phyloP scores from a whole-genome alignment of 2,113 vertebrate species.

The Trematocara zebra region DNA sequence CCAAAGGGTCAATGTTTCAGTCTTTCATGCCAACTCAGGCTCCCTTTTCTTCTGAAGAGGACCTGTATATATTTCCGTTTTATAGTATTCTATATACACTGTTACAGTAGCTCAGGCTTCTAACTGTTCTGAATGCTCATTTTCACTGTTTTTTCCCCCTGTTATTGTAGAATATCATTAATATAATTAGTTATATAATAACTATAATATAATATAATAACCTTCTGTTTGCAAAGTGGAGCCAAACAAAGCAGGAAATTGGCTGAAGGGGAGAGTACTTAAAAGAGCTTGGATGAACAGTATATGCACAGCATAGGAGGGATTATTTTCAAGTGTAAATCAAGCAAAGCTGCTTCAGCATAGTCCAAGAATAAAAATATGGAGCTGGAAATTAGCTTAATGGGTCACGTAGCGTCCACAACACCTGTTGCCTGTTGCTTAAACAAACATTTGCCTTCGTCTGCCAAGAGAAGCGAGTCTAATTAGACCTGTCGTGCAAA shows the following conservation, averaged over 20 bases:
- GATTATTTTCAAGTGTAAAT: neutral
- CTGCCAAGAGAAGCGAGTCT: constrained; percentile 3
- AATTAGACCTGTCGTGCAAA: neutral
- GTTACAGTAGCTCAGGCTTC: neutral
- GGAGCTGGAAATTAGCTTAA: neutral
- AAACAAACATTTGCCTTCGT: constrained; percentile 5
- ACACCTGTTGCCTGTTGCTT: neutral
- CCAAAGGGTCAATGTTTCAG: neutral
- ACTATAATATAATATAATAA: neutral
- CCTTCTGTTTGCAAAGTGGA: neutral
- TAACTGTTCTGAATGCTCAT: neutral
- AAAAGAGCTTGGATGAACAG: neutral
- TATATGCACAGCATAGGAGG: neutral
- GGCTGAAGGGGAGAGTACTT: neutral
- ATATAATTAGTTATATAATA: neutral
- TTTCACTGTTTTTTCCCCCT: neutral
- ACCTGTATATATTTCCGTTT: neutral
- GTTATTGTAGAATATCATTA: neutral
- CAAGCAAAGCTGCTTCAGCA: neutral
- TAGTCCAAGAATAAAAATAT: neutral
- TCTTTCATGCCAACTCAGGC: neutral
- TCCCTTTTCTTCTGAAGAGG: neutral
- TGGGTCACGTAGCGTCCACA: neutral
- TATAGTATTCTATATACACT: neutral
- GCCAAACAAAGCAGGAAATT: neutral